Conservation (phyloP, 2,797 vertebrate species). For the Danio jaintianensis region DNA sequence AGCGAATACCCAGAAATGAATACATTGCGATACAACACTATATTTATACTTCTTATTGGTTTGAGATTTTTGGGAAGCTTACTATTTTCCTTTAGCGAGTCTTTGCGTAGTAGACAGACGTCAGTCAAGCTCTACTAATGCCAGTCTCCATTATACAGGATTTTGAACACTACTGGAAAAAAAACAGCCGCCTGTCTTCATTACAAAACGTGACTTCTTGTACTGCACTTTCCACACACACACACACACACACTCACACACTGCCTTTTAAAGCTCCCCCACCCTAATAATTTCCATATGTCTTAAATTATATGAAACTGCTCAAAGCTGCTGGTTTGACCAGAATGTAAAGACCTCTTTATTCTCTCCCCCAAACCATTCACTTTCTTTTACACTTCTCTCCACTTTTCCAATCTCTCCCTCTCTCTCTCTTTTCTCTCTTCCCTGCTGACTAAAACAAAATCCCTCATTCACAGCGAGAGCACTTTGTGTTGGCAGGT, state of each 20-base stretch:
- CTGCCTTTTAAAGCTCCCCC: conserved; percentile 56
- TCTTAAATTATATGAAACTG: conserved; percentile 83
- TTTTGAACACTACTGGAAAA: conserved; percentile 62
- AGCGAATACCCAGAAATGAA: conserved; percentile 35
- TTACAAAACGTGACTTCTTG: conserved; percentile 80
- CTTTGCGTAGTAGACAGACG: conserved; percentile 55
- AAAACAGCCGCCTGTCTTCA: conserved; percentile 68
- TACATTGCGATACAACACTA: conserved; percentile 24
- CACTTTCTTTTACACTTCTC: conserved; percentile 67
- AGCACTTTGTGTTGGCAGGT: conserved; percentile 48
- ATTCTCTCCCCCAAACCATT: conserved; percentile 73
- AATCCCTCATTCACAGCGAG: conserved; percentile 62
- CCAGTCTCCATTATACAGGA: conserved; percentile 68
- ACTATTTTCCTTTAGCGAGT: conserved; percentile 40
- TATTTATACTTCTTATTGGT: conserved; percentile 48
- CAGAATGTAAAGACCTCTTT: conserved; percentile 66
- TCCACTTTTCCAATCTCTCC: conserved; percentile 51
- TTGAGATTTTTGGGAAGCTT: conserved; percentile 30
- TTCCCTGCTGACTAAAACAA: conserved; percentile 58
- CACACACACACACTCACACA: conserved; percentile 40
- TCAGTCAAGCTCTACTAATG: conserved; percentile 66
- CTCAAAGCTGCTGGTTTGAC: conserved; percentile 81
- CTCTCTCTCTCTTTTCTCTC: conserved; percentile 44
- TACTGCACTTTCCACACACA: conserved; percentile 63
- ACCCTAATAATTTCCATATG: conserved; percentile 82